phyloP scores from a whole-genome alignment of 2,113 vertebrate genomes.

The Mus pahari region DNA sequence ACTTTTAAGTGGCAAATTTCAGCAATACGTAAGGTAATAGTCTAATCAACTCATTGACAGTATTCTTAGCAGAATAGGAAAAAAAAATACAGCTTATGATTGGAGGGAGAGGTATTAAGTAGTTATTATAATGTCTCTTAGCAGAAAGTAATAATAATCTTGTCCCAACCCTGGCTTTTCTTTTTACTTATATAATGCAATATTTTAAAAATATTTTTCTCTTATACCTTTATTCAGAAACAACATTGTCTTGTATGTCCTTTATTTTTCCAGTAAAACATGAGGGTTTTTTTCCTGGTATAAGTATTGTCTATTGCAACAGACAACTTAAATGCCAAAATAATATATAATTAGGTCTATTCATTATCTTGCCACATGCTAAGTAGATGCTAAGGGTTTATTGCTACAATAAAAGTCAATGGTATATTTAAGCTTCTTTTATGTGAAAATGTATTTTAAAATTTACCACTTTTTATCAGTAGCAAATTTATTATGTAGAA shows the following conservation, averaged over 20 bases:
- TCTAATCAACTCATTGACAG: neutral
- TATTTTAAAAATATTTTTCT: conserved; percentile 51
- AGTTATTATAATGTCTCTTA: conserved; percentile 17
- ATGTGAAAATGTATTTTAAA: conserved; percentile 65
- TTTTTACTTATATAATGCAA: neutral
- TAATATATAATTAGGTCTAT: conserved; percentile 70
- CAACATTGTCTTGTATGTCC: conserved; percentile 15
- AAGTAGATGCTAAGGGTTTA: conserved; percentile 63
- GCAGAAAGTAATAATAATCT: conserved; percentile 14
- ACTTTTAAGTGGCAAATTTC: neutral
- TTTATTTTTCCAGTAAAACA: conserved; percentile 58
- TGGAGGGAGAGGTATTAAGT: neutral
- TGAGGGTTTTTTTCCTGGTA: neutral
- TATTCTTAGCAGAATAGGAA: neutral
- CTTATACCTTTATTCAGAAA: conserved; percentile 51
- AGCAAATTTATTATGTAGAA: conserved; percentile 50
- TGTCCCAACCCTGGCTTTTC: neutral
- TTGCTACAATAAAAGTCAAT: conserved; percentile 63
- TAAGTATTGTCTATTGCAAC: conserved; percentile 50
- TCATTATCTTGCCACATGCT: conserved; percentile 61
- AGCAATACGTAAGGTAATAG: neutral
- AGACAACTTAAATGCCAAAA: conserved; percentile 65
- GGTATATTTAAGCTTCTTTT: conserved; percentile 63
- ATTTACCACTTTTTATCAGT: conserved; percentile 28
- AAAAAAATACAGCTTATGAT: neutral